phyloP scores from a whole-genome alignment of 2,113 vertebrate species.

The Zootoca vivipara region DNA sequence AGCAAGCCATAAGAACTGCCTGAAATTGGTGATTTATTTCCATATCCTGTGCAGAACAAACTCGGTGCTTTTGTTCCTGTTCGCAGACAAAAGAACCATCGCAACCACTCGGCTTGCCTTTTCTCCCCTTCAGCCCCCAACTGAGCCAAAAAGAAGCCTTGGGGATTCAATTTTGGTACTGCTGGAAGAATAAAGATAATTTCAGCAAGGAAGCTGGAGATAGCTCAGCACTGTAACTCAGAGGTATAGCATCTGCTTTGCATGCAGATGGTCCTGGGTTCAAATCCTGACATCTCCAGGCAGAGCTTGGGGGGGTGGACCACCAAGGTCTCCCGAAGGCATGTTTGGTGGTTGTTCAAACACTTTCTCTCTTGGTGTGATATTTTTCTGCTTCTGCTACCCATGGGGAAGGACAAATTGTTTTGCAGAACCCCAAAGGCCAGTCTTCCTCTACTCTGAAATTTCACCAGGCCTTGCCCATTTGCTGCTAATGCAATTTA shows the following conservation, averaged over 20 bases:
- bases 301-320: no score
- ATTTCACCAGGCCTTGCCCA: neutral
- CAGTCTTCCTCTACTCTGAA: neutral
- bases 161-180: conserved; percentile 34
- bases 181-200: conserved; percentile 33
- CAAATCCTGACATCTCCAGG: no score
- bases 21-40: conserved; percentile 58
- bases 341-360: neutral
- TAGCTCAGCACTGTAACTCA: no score
- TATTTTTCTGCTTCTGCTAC: neutral
- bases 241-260: neutral
- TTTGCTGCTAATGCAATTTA: neutral
- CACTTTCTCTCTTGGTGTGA: neutral
- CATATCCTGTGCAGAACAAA: conserved; percentile 43
- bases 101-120: neutral
- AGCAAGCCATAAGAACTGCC: conserved; percentile 58
- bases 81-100: conserved; percentile 9
- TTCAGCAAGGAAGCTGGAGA: neutral
- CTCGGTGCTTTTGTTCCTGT: conserved; percentile 46
- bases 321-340: neutral
- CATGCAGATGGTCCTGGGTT: neutral
- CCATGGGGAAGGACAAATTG: neutral
- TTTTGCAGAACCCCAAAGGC: neutral
- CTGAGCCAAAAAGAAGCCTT: neutral
- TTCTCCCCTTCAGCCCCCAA: neutral